Evolutionary conservation across 2,888 invertebrate genomes (phyloP).

Genomic region (Platycheirus rosarum): DNA sequence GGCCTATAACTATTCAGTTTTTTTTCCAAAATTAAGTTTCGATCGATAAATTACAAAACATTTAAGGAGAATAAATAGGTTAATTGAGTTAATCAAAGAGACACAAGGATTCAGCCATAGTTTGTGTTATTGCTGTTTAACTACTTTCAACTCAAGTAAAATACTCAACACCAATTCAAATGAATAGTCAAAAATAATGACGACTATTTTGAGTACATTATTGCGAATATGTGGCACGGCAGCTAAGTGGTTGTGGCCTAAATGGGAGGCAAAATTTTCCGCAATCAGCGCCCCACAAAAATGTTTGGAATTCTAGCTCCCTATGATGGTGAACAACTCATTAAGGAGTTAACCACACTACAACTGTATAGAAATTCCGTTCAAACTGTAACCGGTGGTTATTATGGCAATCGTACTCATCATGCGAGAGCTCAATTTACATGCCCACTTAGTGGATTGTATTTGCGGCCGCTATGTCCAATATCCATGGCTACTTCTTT

Average conservation of each 20-base stretch:
- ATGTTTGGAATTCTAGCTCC: constrained; percentile 38
- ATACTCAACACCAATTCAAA: constrained; percentile 4
- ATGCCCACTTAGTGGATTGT: constrained; percentile 56
- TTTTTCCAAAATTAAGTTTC: too few relatives aligned
- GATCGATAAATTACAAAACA: too few relatives aligned
- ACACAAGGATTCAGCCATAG: too few relatives aligned
- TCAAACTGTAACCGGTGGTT: constrained; percentile 55
- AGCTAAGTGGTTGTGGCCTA: constrained; percentile 33
- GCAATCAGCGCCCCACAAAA: too few relatives aligned
- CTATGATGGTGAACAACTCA: constrained; percentile 44
- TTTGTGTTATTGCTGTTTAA: neutral
- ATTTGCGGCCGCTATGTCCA: constrained; percentile 36
- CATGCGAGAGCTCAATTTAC: constrained; percentile 59
- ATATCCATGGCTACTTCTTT: constrained; percentile 26
- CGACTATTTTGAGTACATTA: constrained; percentile 23
- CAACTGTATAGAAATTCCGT: constrained; percentile 37
- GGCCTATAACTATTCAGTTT: too few relatives aligned
- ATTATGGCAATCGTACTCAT: constrained; percentile 55
- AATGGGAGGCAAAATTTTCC: constrained; percentile 36
- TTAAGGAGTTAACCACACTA: constrained; percentile 45
- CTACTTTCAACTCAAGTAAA: constrained; percentile 17
- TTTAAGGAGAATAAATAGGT: too few relatives aligned
- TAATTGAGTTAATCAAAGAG: too few relatives aligned
- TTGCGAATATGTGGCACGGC: constrained; percentile 7
- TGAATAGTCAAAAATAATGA: constrained; percentile 41